Percentiles rank a stretch among this genome's conserved stretches.
These are phyloP conservation scores for Anisognathus igniventris DNA, from an alignment of 2,797 vertebrate species.

Conservation along the genomic window DNA sequence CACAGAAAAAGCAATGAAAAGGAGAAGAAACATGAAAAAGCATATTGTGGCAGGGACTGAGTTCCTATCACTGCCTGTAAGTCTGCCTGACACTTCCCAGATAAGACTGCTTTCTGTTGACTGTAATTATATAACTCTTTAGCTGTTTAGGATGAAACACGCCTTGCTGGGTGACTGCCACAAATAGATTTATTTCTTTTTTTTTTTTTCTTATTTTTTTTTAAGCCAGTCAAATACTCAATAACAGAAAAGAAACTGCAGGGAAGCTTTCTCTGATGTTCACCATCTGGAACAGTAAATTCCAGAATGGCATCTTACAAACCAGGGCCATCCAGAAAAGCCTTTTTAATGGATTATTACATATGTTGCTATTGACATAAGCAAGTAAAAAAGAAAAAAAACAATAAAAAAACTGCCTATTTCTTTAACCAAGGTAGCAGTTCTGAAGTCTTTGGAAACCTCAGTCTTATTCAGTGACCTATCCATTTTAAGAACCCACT, in stretches of 20 bases:
- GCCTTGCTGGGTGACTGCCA: background rate
- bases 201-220: background rate
- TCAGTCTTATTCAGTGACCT: background rate
- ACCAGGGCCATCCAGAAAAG: background rate
- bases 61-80: background rate
- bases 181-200: background rate
- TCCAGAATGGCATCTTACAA: background rate
- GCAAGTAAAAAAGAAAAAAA: background rate
- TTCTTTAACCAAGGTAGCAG: background rate
- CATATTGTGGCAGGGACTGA: background rate
- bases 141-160: constrained; percentile 23
- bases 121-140: constrained; percentile 14
- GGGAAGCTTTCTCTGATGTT: background rate
- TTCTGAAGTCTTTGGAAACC: background rate
- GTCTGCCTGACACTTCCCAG: constrained; percentile 10
- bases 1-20: background rate
- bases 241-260: background rate
- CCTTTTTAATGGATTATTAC: background rate
- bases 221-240: background rate
- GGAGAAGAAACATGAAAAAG: background rate
- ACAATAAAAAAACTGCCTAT: background rate
- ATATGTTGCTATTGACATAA: background rate
- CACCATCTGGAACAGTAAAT: background rate
- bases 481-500: background rate
- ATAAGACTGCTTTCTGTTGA: constrained; percentile 32